Conservation (phyloP, 2,888 invertebrate genomes). For the Mamestra brassicae region DNA sequence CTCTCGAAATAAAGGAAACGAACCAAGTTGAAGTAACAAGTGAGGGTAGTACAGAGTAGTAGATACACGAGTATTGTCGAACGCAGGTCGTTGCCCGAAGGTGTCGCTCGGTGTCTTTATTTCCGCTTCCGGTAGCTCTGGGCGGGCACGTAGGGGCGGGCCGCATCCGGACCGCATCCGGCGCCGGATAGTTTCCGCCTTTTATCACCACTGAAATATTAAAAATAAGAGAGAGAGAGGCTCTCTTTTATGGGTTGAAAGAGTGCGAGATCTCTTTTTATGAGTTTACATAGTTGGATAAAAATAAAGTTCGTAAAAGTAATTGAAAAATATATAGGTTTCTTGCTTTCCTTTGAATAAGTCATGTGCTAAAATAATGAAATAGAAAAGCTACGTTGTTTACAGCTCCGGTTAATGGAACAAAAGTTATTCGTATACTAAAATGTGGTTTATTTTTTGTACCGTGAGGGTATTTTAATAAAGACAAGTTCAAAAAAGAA, state of each 20-base stretch:
- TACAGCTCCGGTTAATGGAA: slow-evolving; percentile 12
- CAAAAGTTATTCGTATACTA: slow-evolving; percentile 8
- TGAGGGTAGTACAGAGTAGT: slow-evolving; percentile 24
- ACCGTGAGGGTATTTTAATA: slow-evolving; percentile 12
- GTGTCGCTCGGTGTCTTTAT: slow-evolving; percentile 67
- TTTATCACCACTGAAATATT: slow-evolving; percentile 61
- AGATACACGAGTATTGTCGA: slow-evolving; percentile 37
- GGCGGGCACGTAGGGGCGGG: slow-evolving; percentile 50
- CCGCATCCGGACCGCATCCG: slow-evolving; percentile 54
- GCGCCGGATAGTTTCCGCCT: slow-evolving; percentile 67
- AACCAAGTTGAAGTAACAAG: slow-evolving; percentile 52
- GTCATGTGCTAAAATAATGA: slow-evolving; percentile 2
- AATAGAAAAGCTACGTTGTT: slow-evolving; percentile 6
- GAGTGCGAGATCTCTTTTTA: slow-evolving; percentile 16
- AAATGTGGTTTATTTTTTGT: slow-evolving; percentile 8
- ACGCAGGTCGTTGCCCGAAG: slow-evolving; percentile 63
- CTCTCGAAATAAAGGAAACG: slow-evolving; percentile 1
- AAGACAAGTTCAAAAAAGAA: slow-evolving; percentile 26
- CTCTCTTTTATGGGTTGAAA: slow-evolving; percentile 11
- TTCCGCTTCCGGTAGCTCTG: slow-evolving; percentile 66
- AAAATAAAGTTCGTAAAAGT: slow-evolving; percentile 16
- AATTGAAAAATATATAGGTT: slow-evolving; percentile 1
- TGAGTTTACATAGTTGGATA: slow-evolving; percentile 30
- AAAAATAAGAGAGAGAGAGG: slow-evolving; percentile 26
- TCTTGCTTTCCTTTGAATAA: slow-evolving; percentile 29